phyloP scores from a whole-genome alignment of 2,888 invertebrate genomes.

The Brassicogethes aeneus region DNA sequence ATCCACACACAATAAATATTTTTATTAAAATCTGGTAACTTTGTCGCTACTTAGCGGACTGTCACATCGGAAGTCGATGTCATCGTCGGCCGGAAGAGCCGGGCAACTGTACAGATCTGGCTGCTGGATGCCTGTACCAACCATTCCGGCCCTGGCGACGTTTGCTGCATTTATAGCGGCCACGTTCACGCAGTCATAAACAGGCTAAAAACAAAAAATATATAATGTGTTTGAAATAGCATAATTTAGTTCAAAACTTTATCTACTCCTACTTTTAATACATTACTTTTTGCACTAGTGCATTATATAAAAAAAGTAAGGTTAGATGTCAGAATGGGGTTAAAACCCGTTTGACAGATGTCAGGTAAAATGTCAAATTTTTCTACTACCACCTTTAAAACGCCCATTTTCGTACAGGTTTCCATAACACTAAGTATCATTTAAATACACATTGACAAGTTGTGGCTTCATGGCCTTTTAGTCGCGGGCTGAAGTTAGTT shows the following conservation, averaged over 20 bases:
- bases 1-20: too few species aligned
- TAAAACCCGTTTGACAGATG: too few species aligned
- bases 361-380: too few species aligned
- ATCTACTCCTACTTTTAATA: constrained; percentile 8
- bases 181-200: constrained; percentile 51
- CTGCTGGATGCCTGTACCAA: constrained; percentile 19
- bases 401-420: too few species aligned
- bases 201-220: constrained; percentile 44
- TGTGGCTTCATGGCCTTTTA: too few species aligned
- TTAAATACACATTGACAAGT: too few species aligned
- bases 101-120: constrained; percentile 32
- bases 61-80: constrained; percentile 28
- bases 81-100: constrained; percentile 29
- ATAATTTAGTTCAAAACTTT: constrained; percentile 4
- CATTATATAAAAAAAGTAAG: neutral
- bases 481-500: too few species aligned
- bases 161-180: constrained; percentile 40
- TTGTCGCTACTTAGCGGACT: constrained; percentile 31
- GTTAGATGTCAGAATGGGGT: too few species aligned
- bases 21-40: constrained; percentile 39
- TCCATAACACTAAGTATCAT: too few species aligned
- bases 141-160: constrained; percentile 28
- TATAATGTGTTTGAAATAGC: too few species aligned
- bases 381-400: too few species aligned
- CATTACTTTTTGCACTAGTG: constrained; percentile 6